Percentiles rank a stretch among this genome's conserved stretches.
Conservation (phyloP, 1,140 invertebrate genomes). For the Drosophila albomicans region DNA sequence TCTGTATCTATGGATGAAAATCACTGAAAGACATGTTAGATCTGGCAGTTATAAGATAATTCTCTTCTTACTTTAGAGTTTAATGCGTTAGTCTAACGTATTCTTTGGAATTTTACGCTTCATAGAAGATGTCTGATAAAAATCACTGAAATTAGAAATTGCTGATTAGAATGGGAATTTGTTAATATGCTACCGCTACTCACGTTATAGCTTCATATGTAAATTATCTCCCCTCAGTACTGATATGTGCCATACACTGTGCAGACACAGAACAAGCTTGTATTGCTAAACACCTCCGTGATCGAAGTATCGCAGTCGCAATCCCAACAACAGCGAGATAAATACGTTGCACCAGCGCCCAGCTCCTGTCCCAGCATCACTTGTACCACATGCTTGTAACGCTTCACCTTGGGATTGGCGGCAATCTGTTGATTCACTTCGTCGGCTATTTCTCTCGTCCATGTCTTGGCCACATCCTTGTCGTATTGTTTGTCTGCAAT, state of each 20-base stretch:
- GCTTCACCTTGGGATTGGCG: constrained; percentile 57
- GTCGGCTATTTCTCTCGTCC: constrained; percentile 69
- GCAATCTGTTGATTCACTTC: constrained; percentile 71
- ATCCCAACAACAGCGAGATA: constrained; percentile 74
- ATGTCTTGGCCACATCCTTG: constrained; percentile 58
- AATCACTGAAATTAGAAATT: too few species aligned
- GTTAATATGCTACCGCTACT: background rate
- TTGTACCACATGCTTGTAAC: constrained; percentile 75
- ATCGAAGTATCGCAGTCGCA: constrained; percentile 73
- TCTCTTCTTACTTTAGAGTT: too few species aligned
- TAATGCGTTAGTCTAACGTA: too few species aligned
- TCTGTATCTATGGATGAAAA: too few species aligned
- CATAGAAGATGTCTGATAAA: too few species aligned
- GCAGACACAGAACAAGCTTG: constrained; percentile 72
- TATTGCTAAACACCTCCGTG: constrained; percentile 68
- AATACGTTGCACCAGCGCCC: constrained; percentile 61
- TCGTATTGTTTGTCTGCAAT: constrained; percentile 65
- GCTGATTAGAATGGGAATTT: background rate
- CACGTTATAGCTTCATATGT: constrained; percentile 26
- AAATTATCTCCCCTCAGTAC: constrained; percentile 32
- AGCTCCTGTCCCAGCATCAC: constrained; percentile 74
- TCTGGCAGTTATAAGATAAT: too few species aligned
- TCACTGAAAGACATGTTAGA: too few species aligned
- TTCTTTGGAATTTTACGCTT: too few species aligned
- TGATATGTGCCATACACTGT: constrained; percentile 72